Conservation (phyloP, 2,888 invertebrate genomes). For the Lithophane ornitopus region DNA sequence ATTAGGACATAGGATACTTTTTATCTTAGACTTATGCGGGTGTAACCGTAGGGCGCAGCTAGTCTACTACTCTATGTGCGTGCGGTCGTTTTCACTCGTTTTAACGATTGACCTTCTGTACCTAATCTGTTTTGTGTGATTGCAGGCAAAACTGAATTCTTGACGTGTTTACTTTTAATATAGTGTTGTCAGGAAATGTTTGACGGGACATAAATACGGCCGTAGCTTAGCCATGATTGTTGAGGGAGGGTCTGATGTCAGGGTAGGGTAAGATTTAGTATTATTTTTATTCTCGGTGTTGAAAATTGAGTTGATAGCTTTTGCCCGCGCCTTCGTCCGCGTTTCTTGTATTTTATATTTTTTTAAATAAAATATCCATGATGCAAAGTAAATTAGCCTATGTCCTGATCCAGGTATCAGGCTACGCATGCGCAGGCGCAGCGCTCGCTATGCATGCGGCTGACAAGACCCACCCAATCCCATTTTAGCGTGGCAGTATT, state of each 20-base stretch:
- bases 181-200: slow-evolving; percentile 32
- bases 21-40: too few relatives aligned
- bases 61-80: not conserved
- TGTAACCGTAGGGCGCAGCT: too few relatives aligned
- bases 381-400: too few relatives aligned
- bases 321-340: too few relatives aligned
- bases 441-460: too few relatives aligned
- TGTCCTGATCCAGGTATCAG: too few relatives aligned
- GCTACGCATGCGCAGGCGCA: too few relatives aligned
- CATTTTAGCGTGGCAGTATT: too few relatives aligned
- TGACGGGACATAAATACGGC: slow-evolving; percentile 35
- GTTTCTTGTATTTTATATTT: too few relatives aligned
- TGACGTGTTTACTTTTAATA: slow-evolving; percentile 48
- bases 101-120: not conserved
- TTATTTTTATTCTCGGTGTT: not conserved
- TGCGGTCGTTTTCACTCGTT: not conserved
- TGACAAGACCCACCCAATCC: too few relatives aligned
- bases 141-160: slow-evolving; percentile 37
- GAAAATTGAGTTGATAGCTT: not conserved
- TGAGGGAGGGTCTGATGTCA: not conserved
- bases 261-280: not conserved
- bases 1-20: too few relatives aligned
- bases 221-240: slow-evolving; percentile 32
- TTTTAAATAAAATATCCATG: too few relatives aligned
- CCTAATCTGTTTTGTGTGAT: not conserved